A percentile compares a stretch with the other conserved stretches of the same genome.
Conservation (phyloP, 2,888 invertebrate species). For the Napeogenes sylphis region DNA sequence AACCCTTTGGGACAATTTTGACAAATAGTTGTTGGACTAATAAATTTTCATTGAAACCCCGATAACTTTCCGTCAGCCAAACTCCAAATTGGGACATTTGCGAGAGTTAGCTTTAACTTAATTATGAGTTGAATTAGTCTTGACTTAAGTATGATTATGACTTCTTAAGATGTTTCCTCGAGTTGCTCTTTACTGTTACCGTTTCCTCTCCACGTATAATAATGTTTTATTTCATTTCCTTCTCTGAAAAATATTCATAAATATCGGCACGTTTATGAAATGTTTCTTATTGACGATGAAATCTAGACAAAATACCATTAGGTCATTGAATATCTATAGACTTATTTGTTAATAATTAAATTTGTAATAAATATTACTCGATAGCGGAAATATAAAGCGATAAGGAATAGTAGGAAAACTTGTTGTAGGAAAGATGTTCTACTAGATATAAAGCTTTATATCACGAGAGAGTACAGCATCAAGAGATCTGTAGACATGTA, state of each 20-base stretch:
- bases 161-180: constrained; percentile 57
- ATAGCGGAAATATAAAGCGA: no score
- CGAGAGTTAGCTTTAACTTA: constrained; percentile 66
- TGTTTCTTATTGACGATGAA: constrained; percentile 14
- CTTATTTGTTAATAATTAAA: no score
- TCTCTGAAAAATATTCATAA: constrained; percentile 28
- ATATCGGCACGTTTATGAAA: constrained; percentile 33
- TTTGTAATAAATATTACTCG: no score
- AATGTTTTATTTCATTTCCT: constrained; percentile 38
- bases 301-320: no score
- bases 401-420: no score
- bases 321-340: no score
- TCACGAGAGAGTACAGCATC: no score
- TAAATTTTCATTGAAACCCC: constrained; percentile 73
- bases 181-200: constrained; percentile 43
- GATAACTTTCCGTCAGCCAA: constrained; percentile 66
- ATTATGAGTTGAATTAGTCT: constrained; percentile 71
- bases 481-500: no score
- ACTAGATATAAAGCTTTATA: no score
- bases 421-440: no score
- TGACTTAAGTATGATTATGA: constrained; percentile 66
- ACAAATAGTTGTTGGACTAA: constrained; percentile 73
- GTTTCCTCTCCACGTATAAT: constrained; percentile 34
- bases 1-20: constrained; percentile 69
- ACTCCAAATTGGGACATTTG: constrained; percentile 64